Base-by-base conservation (phyloP, 2,113 vertebrate genomes). In the Chloropsis hardwickii region DNA sequence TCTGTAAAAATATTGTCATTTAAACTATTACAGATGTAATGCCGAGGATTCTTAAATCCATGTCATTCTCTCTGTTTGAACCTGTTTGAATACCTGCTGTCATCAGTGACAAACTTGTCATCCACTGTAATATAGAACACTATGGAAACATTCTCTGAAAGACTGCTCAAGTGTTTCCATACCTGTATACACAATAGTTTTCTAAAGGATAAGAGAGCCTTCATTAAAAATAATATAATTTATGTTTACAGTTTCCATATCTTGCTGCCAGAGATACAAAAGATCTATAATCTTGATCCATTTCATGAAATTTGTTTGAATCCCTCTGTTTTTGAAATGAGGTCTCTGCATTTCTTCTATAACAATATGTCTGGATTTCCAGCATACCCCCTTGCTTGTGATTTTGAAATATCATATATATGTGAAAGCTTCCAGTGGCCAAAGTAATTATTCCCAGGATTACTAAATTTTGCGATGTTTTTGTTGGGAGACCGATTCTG, bases 401-500 rank as follows among this genome's bases (percentile, higher is more conserved):
- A 48, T 51, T 86, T 90, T n/a, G 14, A 44, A 50, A 67, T 64
- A 56, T 35, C 8, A 61, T 42, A 35, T 61, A 53, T 54, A 76
- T 14, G 5, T 58, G 18, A 82, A 92, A 74, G 5, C 3, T 85
- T 74, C 14, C 7, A 74, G 14, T 0, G 2, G 37, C 12, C 6
- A n/a, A 70, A 81, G 0, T 4, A 39, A 20, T 79, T 48, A 37
- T 31, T 82, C 15, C 6, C 24, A 61, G 14, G 12, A 40, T 48
- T 62, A 50, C 14, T 54, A 37, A 5, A 2, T n/a, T 62, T 57
- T 11, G 9, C n/a, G 9, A 0, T 5, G n/a, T n/a, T 35, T 28
- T 10, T 5, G 0, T 28, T 9, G 10, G 5, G 3, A 45, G 4
- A 60, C 4, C 0, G 0, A 7, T 48, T 66, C 37, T 16, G 5